phyloP scores from a whole-genome alignment of 2,888 invertebrate genomes.

The Diadegma fenestrale region DNA sequence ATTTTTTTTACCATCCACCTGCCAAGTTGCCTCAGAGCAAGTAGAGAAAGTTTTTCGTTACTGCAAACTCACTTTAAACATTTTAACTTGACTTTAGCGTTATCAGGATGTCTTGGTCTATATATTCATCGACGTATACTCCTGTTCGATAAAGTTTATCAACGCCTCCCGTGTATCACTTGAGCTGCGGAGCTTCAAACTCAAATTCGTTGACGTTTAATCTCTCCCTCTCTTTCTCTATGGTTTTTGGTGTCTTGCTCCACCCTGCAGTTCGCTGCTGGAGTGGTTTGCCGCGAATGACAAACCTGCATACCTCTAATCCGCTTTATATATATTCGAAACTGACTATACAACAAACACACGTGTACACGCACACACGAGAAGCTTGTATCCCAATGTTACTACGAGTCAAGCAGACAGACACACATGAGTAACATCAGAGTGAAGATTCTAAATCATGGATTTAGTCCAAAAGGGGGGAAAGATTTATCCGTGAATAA shows the following conservation, averaged over 20 bases:
- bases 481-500: constrained; percentile 83
- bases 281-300: constrained; percentile 83
- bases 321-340: constrained; percentile 83
- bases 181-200: constrained; percentile 60
- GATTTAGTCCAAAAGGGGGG: constrained; percentile 82
- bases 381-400: constrained; percentile 38
- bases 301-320: constrained; percentile 80
- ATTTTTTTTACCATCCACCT: not conserved
- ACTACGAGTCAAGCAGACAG: constrained; percentile 46
- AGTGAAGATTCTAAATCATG: constrained; percentile 82
- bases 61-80: constrained; percentile 65
- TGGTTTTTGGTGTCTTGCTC: constrained; percentile 56
- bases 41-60: not conserved
- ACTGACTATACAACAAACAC: constrained; percentile 37
- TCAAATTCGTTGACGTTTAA: constrained; percentile 63
- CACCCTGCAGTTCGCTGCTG: constrained; percentile 75
- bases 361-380: constrained; percentile 12
- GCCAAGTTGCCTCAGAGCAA: not conserved
- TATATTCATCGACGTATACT: constrained; percentile 11
- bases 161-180: constrained; percentile 63
- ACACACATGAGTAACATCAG: constrained; percentile 58
- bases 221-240: constrained; percentile 50
- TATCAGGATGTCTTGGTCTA: constrained; percentile 1
- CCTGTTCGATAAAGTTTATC: constrained; percentile 45
- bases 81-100: constrained; percentile 36